phyloP scores from a whole-genome alignment of 2,113 vertebrate species.

The Caretta caretta region DNA sequence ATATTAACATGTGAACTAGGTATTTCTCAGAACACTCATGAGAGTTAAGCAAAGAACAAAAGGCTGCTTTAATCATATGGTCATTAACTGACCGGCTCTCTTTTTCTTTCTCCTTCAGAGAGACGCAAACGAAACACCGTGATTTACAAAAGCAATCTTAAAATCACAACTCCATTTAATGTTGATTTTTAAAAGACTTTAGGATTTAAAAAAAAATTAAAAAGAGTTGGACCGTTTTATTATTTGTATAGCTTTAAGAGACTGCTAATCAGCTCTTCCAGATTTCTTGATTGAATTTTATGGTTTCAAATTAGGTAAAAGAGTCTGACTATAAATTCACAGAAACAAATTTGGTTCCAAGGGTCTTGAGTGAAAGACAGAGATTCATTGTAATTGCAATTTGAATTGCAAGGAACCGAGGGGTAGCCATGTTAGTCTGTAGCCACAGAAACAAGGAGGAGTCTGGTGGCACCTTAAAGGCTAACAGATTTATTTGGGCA shows the following conservation, averaged over 20 bases:
- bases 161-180: not conserved
- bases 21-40: not conserved
- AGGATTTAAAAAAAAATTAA: not conserved
- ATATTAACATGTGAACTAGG: accelerated
- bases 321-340: not conserved
- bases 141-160: not conserved
- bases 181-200: not conserved
- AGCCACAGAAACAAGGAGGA: no score
- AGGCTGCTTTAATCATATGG: not conserved
- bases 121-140: not conserved
- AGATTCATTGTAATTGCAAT: not conserved
- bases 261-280: not conserved
- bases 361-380: not conserved
- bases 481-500: no score
- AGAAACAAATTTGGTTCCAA: not conserved
- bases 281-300: not conserved
- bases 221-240: not conserved
- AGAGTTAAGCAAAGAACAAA: not conserved
- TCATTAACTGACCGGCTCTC: not conserved
- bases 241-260: not conserved
- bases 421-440: no score
- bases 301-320: not conserved
- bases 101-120: not conserved
- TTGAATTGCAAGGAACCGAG: no score
- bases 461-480: no score